Evolutionary conservation across 2,113 vertebrate genomes (phyloP), one percentile per base, ranked within the genome.

Genomic region (Eonycteris spelaea): DNA sequence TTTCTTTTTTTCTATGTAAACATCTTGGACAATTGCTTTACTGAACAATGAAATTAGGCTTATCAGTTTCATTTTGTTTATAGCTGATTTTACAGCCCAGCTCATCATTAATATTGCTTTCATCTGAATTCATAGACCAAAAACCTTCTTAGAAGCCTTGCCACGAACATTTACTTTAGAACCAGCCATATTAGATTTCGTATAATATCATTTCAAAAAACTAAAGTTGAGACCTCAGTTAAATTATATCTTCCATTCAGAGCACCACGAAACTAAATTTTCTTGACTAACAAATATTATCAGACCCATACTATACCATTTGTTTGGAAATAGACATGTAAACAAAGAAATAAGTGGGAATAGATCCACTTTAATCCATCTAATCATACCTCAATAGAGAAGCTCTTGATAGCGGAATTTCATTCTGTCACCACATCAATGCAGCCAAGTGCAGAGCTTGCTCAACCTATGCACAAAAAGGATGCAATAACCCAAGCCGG

Each of bases 401-500:
- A 97, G 99, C 99, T 96, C 99, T 98, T 35, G 99, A 99, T 35
- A 99, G 98, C 99, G 99, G 99, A 90, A 99, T 99, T 75, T 99
- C 99, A 3, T 99, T 99, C 98, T 99, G 99, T 82, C 95, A 22
- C 99, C 99, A 97, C 98, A 99, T 1, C 98, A 98, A 40, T 98
- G 98, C 30, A 99, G 97, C 97, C 98, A 95, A 0, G 98, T 95
- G 80, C 98, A 99, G 82, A 99, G 98, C 86, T 99, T 99, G 94
- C 98, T 99, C 77, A 99, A 95, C 12, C 99, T 99, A 0, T 99
- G 99, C 94, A 99, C 98, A 90, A 99, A 99, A 97, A 99, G 99
- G 96, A 99, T 99, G 97, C 99, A 99, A 98, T 99, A 99, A 2
- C 99, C 99, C 99, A 99, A 99, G 92, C 99, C 99, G 97, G 7